Conservation (phyloP, 2,113 vertebrate species). For the Psittacula cyanocephala region DNA sequence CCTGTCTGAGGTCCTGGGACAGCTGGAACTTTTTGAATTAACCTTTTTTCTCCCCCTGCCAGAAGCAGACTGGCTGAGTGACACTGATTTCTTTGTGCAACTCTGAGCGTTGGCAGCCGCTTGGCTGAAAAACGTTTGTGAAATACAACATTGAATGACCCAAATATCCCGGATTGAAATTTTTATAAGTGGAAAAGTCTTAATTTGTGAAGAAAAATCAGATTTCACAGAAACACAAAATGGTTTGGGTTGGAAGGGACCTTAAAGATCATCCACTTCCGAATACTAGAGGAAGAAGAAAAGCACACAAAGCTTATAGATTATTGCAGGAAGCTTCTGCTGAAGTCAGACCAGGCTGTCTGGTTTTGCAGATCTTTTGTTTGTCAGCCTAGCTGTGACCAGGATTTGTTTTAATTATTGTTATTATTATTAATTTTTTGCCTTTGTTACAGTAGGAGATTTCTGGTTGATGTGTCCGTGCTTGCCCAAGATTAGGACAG, state of each 20-base stretch:
- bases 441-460: background rate
- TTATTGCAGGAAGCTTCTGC: background rate
- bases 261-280: background rate
- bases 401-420: background rate
- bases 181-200: background rate
- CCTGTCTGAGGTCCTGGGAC: background rate
- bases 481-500: background rate
- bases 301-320: background rate
- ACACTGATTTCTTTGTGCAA: slow-evolving; percentile 8
- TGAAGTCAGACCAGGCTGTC: background rate
- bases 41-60: background rate
- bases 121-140: background rate
- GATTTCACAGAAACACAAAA: background rate
- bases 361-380: background rate
- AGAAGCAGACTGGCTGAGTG: background rate
- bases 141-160: background rate
- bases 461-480: background rate
- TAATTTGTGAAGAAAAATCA: background rate
- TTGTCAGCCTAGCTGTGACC: background rate
- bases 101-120: background rate
- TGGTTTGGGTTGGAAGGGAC: background rate
- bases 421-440: background rate
- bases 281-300: background rate
- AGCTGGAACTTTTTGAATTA: slow-evolving; percentile 53
- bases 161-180: background rate